Evolutionary conservation across 2,113 vertebrate species (phyloP).

Genomic region (Ursus arctos): DNA sequence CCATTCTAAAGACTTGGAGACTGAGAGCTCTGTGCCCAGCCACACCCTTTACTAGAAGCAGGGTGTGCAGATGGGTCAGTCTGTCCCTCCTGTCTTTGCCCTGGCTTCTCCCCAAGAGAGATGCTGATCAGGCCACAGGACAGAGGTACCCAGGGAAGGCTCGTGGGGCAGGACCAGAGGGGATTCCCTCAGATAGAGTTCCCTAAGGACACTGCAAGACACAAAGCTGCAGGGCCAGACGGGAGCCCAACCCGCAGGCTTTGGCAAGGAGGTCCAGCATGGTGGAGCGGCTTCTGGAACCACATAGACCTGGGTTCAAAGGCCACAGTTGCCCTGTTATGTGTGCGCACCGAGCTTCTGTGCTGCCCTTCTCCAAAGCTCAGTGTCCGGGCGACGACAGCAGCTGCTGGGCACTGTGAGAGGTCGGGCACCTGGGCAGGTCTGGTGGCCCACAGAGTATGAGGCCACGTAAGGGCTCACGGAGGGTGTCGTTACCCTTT

Average conservation of each 20-base stretch:
- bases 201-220: background rate
- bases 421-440: background rate
- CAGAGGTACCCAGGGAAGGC: background rate
- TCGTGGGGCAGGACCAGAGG: background rate
- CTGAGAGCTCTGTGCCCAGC: rapidly evolving
- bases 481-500: rapidly evolving
- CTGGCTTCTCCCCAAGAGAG: rapidly evolving
- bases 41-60: background rate
- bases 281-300: background rate
- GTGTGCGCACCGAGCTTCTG: background rate
- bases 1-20: background rate
- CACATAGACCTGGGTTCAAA: background rate
- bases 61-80: background rate
- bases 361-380: background rate
- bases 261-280: background rate
- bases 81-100: background rate
- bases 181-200: background rate
- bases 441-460: background rate
- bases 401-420: rapidly evolving
- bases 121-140: rapidly evolving
- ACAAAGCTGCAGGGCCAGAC: rapidly evolving
- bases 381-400: rapidly evolving
- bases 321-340: background rate
- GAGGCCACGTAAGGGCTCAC: rapidly evolving
- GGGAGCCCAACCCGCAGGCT: background rate